phyloP scores from a whole-genome alignment of 2,888 invertebrate genomes.

The Artemia sp. region DNA sequence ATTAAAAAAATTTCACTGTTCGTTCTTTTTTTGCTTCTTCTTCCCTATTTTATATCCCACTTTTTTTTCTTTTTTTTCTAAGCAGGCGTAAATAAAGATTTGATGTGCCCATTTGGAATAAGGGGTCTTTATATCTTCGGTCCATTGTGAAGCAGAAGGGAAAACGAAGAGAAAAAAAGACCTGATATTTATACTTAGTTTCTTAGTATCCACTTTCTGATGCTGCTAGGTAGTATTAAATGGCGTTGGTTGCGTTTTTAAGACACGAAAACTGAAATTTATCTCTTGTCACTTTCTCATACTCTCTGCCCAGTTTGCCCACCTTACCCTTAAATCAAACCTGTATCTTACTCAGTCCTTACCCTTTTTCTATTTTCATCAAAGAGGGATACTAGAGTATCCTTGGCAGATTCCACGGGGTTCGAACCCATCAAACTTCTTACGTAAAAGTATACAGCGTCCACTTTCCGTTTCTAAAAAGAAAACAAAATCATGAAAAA shows the following conservation, averaged over 20 bases:
- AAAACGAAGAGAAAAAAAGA: no score
- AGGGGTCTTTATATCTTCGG: not conserved
- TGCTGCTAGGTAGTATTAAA: not conserved
- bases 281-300: no score
- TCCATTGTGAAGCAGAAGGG: not conserved
- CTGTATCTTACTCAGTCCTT: conserved; percentile 27
- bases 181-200: no score
- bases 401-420: conserved; percentile 77
- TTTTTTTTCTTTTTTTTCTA: not conserved
- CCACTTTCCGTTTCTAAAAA: conserved; percentile 69
- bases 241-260: not conserved
- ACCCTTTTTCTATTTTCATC: conserved; percentile 85
- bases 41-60: no score
- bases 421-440: conserved; percentile 83
- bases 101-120: conserved; percentile 17
- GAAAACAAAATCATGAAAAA: not conserved
- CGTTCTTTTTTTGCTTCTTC: no score
- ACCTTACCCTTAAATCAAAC: no score
- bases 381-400: conserved; percentile 67
- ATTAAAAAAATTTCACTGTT: no score
- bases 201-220: no score
- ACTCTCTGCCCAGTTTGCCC: no score
- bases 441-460: conserved; percentile 94
- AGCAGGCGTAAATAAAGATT: no score
- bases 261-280: no score